These are phyloP conservation scores for Drosophila subsilvestris DNA, from an alignment of 2,888 invertebrate genomes.

Conservation along the genomic window DNA sequence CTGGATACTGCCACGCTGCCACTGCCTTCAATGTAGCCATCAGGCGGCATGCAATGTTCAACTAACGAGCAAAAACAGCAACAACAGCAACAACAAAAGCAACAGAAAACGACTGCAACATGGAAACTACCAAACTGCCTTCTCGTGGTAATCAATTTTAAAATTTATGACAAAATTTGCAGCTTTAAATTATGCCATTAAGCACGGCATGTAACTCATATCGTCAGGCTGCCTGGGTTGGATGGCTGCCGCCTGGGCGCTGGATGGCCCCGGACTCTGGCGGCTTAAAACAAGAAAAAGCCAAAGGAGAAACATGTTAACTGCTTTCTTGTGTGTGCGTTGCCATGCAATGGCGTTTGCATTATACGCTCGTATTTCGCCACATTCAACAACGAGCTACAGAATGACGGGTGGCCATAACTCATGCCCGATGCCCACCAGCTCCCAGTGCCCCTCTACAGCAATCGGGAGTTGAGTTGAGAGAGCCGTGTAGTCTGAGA, in stretches of 20 bases:
- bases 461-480: slow-evolving; percentile 35
- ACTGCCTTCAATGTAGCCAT: slow-evolving; percentile 72
- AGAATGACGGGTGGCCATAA: slow-evolving; percentile 79
- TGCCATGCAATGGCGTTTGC: slow-evolving; percentile 76
- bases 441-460: slow-evolving; percentile 11
- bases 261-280: slow-evolving; percentile 43
- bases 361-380: slow-evolving; percentile 80
- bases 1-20: slow-evolving; percentile 26
- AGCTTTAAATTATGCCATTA: slow-evolving; percentile 84
- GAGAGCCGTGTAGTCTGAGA: slow-evolving; percentile 40
- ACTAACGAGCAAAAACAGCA: slow-evolving; percentile 74
- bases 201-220: slow-evolving; percentile 83
- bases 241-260: slow-evolving; percentile 3
- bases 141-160: slow-evolving; percentile 80
- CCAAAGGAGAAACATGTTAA: slow-evolving; percentile 78
- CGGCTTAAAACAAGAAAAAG: slow-evolving; percentile 74
- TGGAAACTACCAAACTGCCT: slow-evolving; percentile 59
- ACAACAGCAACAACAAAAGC: slow-evolving; percentile 47
- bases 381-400: slow-evolving; percentile 74
- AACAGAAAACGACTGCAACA: slow-evolving; percentile 40
- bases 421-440: slow-evolving; percentile 65
- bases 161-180: slow-evolving; percentile 84
- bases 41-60: slow-evolving; percentile 74
- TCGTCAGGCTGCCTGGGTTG: slow-evolving; percentile 62
- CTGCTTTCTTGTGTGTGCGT: slow-evolving; percentile 66